phyloP scores from a whole-genome alignment of 2,797 vertebrate species.

The Pseudomugil gertrudae region DNA sequence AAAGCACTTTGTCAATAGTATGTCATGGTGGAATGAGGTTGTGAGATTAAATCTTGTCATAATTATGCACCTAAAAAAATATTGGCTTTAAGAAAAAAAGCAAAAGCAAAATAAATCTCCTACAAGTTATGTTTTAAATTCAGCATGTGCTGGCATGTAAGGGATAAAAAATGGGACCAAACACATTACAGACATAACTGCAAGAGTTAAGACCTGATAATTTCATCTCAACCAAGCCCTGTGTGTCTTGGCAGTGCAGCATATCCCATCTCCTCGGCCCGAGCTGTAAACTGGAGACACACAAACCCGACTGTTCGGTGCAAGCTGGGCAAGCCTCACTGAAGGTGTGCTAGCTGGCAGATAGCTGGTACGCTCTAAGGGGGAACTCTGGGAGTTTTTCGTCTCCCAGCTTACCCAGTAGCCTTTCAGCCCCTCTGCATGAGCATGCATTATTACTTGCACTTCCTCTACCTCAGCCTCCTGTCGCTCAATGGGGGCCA shows the following conservation, averaged over 20 bases:
- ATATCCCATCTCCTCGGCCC: constrained; percentile 71
- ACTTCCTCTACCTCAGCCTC: constrained; percentile 49
- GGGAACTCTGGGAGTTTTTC: background rate
- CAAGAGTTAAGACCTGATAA: constrained; percentile 3
- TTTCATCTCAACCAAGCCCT: constrained; percentile 34
- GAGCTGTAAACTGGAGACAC: constrained; percentile 74
- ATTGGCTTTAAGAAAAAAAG: constrained; percentile 2
- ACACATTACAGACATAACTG: constrained; percentile 2
- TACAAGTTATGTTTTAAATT: no score
- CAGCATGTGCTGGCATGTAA: constrained; percentile 9
- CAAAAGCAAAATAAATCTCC: no score
- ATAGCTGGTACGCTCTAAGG: constrained; percentile 41
- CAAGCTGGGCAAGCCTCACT: constrained; percentile 49
- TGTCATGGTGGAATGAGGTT: constrained; percentile 8
- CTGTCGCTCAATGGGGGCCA: constrained; percentile 40
- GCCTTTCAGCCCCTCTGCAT: constrained; percentile 60
- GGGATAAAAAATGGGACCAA: no score
- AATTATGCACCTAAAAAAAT: constrained; percentile 17
- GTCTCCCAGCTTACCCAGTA: constrained; percentile 79
- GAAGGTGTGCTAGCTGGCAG: constrained; percentile 60
- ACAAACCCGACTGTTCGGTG: constrained; percentile 68
- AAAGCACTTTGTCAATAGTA: background rate
- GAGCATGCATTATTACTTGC: constrained; percentile 65
- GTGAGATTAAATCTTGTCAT: constrained; percentile 5
- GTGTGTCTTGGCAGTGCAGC: constrained; percentile 64